A percentile compares a stretch with the other conserved stretches of the same genome.
phyloP scores from a whole-genome alignment of 2,797 vertebrate genomes.

The Orientallactaga sibirica region DNA sequence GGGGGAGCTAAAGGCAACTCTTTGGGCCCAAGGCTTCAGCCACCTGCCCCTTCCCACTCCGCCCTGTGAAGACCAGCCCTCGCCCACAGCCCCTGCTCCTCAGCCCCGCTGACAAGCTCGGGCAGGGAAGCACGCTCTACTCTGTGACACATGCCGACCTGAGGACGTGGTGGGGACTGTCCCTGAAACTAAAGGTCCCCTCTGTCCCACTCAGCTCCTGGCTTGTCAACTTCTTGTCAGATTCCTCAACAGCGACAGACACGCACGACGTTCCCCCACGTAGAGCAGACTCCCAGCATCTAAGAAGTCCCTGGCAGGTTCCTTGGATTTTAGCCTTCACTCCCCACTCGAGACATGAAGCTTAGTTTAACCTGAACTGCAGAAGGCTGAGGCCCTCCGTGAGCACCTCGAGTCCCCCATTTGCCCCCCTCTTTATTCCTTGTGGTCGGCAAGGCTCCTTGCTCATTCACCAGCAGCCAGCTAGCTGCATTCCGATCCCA shows the following conservation, averaged over 20 bases:
- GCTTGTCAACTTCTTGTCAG: rapidly evolving
- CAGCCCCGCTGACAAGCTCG: too few species aligned
- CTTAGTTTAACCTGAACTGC: rapidly evolving
- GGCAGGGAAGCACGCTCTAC: background rate
- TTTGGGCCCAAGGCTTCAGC: background rate
- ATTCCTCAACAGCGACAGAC: background rate
- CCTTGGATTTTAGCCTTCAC: background rate
- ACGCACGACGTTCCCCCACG: background rate
- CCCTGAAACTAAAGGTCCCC: background rate
- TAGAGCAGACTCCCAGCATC: background rate
- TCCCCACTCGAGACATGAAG: rapidly evolving
- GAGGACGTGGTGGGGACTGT: background rate
- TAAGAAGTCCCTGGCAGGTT: rapidly evolving
- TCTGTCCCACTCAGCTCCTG: background rate
- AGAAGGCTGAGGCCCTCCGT: rapidly evolving
- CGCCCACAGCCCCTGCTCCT: rapidly evolving
- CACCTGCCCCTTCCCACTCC: background rate
- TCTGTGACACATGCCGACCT: rapidly evolving
- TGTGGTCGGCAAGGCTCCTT: background rate
- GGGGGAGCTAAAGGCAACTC: rapidly evolving
- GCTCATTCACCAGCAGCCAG: background rate
- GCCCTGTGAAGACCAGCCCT: too few species aligned
- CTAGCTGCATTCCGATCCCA: background rate
- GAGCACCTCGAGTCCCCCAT: background rate
- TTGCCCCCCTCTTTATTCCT: background rate